Conservation (phyloP, 2,113 vertebrate species). For the Murina feae region DNA sequence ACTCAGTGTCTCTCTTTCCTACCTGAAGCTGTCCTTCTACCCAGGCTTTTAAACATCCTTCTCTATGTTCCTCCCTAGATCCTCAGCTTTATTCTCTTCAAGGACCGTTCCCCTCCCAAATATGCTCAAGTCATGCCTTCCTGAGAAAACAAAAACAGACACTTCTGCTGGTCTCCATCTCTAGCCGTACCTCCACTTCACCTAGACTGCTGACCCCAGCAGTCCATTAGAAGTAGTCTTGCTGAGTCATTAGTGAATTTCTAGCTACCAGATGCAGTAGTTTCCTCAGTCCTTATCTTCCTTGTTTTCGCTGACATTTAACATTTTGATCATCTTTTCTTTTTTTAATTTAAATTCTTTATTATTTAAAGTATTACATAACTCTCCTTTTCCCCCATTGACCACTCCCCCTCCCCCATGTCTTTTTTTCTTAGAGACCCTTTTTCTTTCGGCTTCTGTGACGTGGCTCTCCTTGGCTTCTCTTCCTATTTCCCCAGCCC, state of each 20-base stretch:
- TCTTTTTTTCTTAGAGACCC: background rate
- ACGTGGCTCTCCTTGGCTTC: background rate
- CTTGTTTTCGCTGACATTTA: background rate
- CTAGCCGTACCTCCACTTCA: background rate
- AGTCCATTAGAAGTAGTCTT: background rate
- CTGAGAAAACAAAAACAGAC: background rate
- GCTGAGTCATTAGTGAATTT: background rate
- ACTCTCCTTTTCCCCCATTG: too few species aligned
- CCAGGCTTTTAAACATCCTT: background rate
- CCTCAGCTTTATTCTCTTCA: background rate
- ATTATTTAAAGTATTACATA: too few species aligned
- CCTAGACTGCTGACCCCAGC: background rate
- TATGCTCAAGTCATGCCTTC: background rate
- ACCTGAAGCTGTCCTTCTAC: background rate
- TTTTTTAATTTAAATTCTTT: too few species aligned
- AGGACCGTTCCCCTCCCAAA: background rate
- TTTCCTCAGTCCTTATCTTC: background rate
- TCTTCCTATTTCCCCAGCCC: background rate
- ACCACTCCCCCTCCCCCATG: too few species aligned
- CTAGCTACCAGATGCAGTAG: background rate
- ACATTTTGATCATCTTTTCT: background rate
- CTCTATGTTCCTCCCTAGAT: background rate
- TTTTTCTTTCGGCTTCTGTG: background rate
- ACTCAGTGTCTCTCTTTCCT: background rate
- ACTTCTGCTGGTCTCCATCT: background rate